Evolutionary conservation across 35 echinoderm and acorn worm species (phyloP).

Genomic region (Lytechinus variegatus): DNA sequence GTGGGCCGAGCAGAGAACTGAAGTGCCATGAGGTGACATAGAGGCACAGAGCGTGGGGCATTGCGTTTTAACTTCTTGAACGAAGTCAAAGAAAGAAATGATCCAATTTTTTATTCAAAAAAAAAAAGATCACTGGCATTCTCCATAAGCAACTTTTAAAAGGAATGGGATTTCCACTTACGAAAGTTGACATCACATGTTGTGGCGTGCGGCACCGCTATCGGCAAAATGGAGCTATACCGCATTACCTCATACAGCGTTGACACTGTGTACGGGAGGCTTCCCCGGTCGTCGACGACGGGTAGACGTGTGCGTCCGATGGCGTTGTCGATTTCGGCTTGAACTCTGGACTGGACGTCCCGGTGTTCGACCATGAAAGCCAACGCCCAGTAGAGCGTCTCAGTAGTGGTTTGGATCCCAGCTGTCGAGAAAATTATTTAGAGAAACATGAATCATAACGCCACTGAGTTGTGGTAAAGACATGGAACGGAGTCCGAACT

Average conservation of each 20-base stretch:
- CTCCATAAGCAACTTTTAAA: too few relatives aligned
- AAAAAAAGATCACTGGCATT: too few relatives aligned
- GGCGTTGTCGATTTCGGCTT: constrained; percentile 30
- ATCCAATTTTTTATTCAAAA: too few relatives aligned
- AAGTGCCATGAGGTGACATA: too few relatives aligned
- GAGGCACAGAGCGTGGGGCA: too few relatives aligned
- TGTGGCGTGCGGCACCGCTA: constrained; percentile 35
- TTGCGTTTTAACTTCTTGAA: too few relatives aligned
- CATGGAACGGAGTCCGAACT: too few relatives aligned
- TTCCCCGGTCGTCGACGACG: not conserved
- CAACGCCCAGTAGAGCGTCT: constrained; percentile 27
- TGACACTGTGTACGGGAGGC: constrained; percentile 21
- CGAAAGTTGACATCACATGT: constrained; percentile 55
- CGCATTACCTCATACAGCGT: constrained; percentile 68
- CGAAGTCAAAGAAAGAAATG: too few relatives aligned
- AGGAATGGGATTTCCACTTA: constrained; percentile 22
- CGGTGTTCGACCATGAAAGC: constrained; percentile 6
- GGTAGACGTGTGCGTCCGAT: constrained; percentile 43
- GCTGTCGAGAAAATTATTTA: not conserved
- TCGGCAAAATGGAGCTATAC: constrained; percentile 58
- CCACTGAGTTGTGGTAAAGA: too few relatives aligned
- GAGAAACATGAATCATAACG: not conserved
- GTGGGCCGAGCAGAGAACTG: too few relatives aligned
- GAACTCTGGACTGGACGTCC: constrained; percentile 30
- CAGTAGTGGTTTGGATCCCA: not conserved